These are phyloP conservation scores for Grammomys dolichurus DNA, from an alignment of 2,113 vertebrate genomes.

Conservation along the genomic window DNA sequence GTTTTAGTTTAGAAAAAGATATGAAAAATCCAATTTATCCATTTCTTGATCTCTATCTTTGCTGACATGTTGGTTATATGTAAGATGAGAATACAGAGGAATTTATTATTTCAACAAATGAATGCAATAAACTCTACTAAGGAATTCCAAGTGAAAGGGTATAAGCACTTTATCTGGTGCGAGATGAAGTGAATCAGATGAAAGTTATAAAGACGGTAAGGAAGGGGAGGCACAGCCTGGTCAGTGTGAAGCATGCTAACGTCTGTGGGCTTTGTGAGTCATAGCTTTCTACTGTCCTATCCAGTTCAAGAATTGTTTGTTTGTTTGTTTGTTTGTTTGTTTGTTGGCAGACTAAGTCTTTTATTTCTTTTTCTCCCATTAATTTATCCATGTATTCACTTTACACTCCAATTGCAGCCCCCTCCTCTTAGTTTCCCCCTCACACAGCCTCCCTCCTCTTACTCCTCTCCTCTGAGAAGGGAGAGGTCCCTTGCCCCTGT, in stretches of 20 bases:
- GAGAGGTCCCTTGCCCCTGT: too few species aligned
- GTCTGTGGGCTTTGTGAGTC: slow-evolving; percentile 69
- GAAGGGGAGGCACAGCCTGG: slow-evolving; percentile 58
- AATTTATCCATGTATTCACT: too few species aligned
- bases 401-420: too few species aligned
- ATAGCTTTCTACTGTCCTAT: slow-evolving; percentile 67
- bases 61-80: slow-evolving; percentile 5
- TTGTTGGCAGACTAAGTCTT: too few species aligned
- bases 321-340: too few species aligned
- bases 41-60: neutral
- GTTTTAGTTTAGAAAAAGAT: slow-evolving; percentile 56
- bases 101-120: slow-evolving; percentile 55
- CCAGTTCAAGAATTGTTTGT: slow-evolving; percentile 10
- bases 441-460: too few species aligned
- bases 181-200: slow-evolving; percentile 8
- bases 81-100: slow-evolving; percentile 63
- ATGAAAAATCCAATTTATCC: slow-evolving; percentile 33
- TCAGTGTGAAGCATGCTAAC: slow-evolving; percentile 60
- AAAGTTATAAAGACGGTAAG: slow-evolving; percentile 26
- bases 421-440: too few species aligned
- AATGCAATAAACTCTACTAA: slow-evolving; percentile 55
- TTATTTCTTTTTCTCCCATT: too few species aligned
- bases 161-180: neutral
- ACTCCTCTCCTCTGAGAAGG: too few species aligned
- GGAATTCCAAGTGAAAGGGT: slow-evolving; percentile 57